These are phyloP conservation scores for Volucella inflata DNA, from an alignment of 2,888 invertebrate species.

Conservation along the genomic window DNA sequence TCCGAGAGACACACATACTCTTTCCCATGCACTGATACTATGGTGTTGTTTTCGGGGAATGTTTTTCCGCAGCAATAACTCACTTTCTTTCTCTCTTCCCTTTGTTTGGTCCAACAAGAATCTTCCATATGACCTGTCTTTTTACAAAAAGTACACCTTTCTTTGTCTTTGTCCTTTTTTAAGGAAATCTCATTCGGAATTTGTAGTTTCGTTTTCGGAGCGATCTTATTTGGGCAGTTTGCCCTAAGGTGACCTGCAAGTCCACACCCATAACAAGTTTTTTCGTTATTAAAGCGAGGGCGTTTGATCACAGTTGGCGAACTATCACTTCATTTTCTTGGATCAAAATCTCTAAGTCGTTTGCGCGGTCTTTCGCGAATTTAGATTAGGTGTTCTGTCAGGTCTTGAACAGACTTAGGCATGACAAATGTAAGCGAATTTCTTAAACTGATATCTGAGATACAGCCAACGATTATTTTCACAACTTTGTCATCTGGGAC, in stretches of 20 bases:
- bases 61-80: not conserved
- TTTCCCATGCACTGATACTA: no score
- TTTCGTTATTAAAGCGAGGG: conserved; percentile 28
- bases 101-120: not conserved
- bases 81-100: conserved; percentile 3
- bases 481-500: conserved; percentile 19
- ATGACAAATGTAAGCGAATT: conserved; percentile 41
- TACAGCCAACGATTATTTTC: conserved; percentile 34
- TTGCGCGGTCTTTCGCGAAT: conserved; percentile 29
- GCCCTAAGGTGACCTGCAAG: conserved; percentile 10
- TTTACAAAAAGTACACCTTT: not conserved
- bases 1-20: not conserved
- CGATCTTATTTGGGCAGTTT: conserved; percentile 13
- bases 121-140: conserved; percentile 4
- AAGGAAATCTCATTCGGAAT: not conserved
- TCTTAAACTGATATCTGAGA: conserved; percentile 28
- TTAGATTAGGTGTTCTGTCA: conserved; percentile 22
- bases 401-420: conserved; percentile 35
- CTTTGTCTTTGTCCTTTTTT: not conserved
- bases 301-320: conserved; percentile 5
- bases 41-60: conserved; percentile 1
- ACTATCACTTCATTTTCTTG: not conserved
- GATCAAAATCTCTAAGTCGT: conserved; percentile 1
- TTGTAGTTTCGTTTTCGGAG: not conserved
- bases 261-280: conserved; percentile 27